These are phyloP conservation scores for Dicrostonyx torquatus DNA, from an alignment of 2,797 vertebrate species.

Conservation along the genomic window DNA sequence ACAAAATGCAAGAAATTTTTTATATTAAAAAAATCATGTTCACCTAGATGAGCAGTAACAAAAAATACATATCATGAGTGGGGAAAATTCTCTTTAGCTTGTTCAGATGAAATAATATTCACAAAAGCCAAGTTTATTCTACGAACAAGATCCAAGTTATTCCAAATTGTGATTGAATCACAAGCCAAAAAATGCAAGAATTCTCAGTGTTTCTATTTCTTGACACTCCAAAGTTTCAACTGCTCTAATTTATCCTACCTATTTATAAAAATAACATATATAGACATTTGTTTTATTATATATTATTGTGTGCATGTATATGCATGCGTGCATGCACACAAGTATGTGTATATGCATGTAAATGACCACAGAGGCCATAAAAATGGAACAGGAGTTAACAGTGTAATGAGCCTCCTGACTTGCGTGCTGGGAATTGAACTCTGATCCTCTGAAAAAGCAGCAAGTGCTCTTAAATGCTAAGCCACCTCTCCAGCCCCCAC, in stretches of 20 bases:
- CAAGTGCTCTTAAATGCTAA: not conserved
- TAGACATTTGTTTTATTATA: not conserved
- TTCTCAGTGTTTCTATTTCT: not conserved
- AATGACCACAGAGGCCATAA: not conserved
- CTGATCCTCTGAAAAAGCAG: not conserved
- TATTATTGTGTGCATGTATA: not conserved
- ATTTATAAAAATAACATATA: not conserved
- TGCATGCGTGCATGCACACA: too few relatives aligned
- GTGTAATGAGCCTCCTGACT: not conserved
- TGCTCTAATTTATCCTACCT: not conserved
- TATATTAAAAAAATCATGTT: not conserved
- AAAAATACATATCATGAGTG: not conserved
- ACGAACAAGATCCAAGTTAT: not conserved
- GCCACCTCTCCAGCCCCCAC: not conserved
- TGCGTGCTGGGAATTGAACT: not conserved
- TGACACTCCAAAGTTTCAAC: not conserved
- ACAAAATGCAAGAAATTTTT: not conserved
- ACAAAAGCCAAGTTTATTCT: not conserved
- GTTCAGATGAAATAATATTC: constrained; percentile 6
- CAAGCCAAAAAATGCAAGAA: not conserved
- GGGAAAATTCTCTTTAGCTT: not conserved
- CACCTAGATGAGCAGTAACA: not conserved
- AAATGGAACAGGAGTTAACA: not conserved
- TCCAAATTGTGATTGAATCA: not conserved
- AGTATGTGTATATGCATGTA: not conserved